Conservation (phyloP, 2,113 vertebrate species). For the Corvus cornix region DNA sequence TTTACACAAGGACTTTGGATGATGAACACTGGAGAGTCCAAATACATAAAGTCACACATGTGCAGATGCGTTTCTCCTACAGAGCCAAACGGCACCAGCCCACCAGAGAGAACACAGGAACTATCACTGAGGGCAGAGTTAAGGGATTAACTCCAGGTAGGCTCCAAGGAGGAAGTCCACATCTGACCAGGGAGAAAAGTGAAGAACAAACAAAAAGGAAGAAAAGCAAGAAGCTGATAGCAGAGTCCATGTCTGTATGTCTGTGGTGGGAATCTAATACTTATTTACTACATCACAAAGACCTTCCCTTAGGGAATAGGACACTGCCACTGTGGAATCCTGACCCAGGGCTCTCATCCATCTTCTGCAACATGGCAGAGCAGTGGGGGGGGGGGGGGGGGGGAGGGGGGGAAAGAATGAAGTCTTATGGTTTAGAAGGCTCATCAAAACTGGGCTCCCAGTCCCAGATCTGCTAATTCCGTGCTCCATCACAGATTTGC, state of each 20-base stretch:
- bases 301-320: neutral
- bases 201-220: neutral
- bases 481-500: neutral
- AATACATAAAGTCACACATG: rapidly evolving
- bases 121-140: neutral
- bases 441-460: neutral
- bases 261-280: neutral
- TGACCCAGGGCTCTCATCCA: rapidly evolving
- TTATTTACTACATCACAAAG: neutral
- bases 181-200: neutral
- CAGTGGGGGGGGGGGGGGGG: too few relatives aligned
- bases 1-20: neutral
- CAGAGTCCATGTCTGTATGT: rapidly evolving
- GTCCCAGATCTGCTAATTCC: neutral
- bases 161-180: neutral
- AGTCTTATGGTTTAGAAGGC: neutral
- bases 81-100: neutral
- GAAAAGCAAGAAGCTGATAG: neutral
- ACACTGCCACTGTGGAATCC: neutral
- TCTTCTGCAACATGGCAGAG: neutral
- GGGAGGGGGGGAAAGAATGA: neutral
- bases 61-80: neutral
- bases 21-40: neutral
- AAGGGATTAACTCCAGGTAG: neutral
- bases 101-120: rapidly evolving